These are phyloP conservation scores for Calyptommatus sinebrachiatus DNA, from an alignment of 2,113 vertebrate genomes.

Conservation along the genomic window DNA sequence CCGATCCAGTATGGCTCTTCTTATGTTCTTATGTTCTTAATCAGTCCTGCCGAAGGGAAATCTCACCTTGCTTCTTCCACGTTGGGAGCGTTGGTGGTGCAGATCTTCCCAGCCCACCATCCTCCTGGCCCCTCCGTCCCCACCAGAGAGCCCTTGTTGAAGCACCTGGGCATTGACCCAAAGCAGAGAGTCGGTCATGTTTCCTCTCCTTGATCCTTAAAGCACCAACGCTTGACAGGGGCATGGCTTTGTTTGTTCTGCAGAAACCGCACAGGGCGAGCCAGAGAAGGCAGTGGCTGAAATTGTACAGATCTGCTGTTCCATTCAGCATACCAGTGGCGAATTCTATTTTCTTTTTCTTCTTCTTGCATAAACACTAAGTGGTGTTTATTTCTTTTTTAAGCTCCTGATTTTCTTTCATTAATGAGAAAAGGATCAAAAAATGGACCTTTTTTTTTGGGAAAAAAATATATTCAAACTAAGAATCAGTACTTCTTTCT, in stretches of 20 bases:
- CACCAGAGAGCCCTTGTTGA: neutral
- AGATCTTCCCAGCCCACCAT: neutral
- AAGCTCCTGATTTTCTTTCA: slow-evolving; percentile 13
- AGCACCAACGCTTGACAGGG: neutral
- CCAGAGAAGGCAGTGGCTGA: slow-evolving; percentile 4
- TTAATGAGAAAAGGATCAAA: neutral
- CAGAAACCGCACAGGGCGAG: neutral
- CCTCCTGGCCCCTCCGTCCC: neutral
- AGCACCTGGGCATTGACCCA: neutral
- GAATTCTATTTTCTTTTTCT: slow-evolving; percentile 15
- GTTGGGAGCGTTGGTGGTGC: neutral
- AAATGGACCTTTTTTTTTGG: neutral
- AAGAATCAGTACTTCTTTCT: neutral
- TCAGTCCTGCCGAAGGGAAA: neutral
- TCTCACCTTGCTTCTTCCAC: neutral
- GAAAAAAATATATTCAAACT: neutral
- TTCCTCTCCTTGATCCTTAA: neutral
- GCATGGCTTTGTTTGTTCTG: neutral
- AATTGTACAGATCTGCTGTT: slow-evolving; percentile 8
- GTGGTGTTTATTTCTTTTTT: slow-evolving; percentile 8
- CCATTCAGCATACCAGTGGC: fast-evolving
- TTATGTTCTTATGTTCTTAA: no score
- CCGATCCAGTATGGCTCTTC: no score
- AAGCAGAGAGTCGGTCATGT: neutral
- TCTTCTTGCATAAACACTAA: slow-evolving; percentile 9